A percentile compares a stretch with the other conserved stretches of the same genome.
phyloP scores from a whole-genome alignment of 2,797 vertebrate genomes.

The Rachycentron canadum region DNA sequence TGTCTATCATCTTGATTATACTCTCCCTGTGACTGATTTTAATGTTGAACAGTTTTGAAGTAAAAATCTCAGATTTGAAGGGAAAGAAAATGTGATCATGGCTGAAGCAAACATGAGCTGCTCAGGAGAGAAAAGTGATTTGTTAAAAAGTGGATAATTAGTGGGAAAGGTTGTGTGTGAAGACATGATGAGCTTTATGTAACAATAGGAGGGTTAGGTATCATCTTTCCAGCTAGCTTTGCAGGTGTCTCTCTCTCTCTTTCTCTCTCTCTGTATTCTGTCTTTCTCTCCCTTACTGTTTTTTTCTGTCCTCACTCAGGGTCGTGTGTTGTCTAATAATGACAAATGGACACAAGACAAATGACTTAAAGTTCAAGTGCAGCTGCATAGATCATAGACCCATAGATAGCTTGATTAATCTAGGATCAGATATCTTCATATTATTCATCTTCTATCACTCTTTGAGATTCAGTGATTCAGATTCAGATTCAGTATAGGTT shows the following conservation, averaged over 20 bases:
- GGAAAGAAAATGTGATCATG: background rate
- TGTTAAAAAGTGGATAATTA: constrained; percentile 31
- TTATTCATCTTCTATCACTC: constrained; percentile 6
- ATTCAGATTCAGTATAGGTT: background rate
- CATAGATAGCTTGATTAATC: constrained; percentile 12
- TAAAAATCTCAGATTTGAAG: background rate
- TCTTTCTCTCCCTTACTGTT: background rate
- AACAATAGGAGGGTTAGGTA: constrained; percentile 46
- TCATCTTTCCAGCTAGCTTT: constrained; percentile 37
- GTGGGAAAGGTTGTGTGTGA: constrained; percentile 21
- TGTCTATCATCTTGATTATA: constrained; percentile 13
- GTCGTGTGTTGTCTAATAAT: constrained; percentile 21
- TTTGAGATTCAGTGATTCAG: constrained; percentile 14
- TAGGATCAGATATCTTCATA: constrained; percentile 3
- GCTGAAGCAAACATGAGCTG: constrained; percentile 1
- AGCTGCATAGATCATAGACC: constrained; percentile 13
- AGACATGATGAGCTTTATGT: constrained; percentile 18
- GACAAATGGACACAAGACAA: constrained; percentile 45
- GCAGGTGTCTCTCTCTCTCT: constrained; percentile 39
- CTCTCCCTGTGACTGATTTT: background rate
- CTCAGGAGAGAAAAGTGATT: background rate
- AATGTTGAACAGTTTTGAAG: constrained; percentile 16
- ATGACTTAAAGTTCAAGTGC: constrained; percentile 26
- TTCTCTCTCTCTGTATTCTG: background rate
- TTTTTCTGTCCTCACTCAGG: constrained; percentile 20